A percentile compares a stretch with the other conserved stretches of the same genome.
Evolutionary conservation across 2,888 invertebrate species (phyloP).

Genomic region (Erynnis tages): DNA sequence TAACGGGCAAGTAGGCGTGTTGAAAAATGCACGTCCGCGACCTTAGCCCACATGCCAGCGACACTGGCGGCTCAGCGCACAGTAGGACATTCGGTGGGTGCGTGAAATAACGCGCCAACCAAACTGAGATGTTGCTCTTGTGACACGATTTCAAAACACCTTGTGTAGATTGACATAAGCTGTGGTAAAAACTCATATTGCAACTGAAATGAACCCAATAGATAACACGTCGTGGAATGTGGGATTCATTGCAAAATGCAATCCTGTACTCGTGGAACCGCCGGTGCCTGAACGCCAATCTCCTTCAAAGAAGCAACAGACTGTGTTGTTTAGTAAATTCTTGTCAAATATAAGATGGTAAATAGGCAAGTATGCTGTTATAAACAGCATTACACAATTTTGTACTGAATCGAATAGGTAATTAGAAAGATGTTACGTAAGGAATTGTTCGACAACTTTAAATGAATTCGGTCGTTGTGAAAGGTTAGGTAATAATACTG

Average conservation of each 20-base stretch:
- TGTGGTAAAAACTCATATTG: constrained; percentile 26
- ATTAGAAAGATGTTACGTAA: not conserved
- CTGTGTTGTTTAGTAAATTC: too few relatives aligned
- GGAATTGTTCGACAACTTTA: not conserved
- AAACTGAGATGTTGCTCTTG: constrained; percentile 32
- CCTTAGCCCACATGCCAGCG: constrained; percentile 68
- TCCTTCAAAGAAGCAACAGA: too few relatives aligned
- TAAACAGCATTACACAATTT: too few relatives aligned
- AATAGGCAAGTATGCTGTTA: too few relatives aligned
- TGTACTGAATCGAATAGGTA: constrained; percentile 2
- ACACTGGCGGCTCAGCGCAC: constrained; percentile 28
- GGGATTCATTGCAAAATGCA: too few relatives aligned
- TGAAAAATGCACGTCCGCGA: constrained; percentile 66
- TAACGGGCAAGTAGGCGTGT: constrained; percentile 41
- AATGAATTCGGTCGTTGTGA: not conserved
- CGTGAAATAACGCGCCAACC: constrained; percentile 40
- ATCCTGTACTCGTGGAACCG: too few relatives aligned
- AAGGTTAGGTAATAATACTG: not conserved
- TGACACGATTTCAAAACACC: constrained; percentile 48
- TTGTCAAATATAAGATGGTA: too few relatives aligned
- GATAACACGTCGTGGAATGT: too few relatives aligned
- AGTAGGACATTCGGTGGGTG: constrained; percentile 31
- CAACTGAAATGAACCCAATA: not conserved
- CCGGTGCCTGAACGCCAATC: too few relatives aligned
- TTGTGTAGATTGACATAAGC: constrained; percentile 30